Evolutionary conservation across 2,888 invertebrate genomes (phyloP).

Genomic region (Drosophila formosana): DNA sequence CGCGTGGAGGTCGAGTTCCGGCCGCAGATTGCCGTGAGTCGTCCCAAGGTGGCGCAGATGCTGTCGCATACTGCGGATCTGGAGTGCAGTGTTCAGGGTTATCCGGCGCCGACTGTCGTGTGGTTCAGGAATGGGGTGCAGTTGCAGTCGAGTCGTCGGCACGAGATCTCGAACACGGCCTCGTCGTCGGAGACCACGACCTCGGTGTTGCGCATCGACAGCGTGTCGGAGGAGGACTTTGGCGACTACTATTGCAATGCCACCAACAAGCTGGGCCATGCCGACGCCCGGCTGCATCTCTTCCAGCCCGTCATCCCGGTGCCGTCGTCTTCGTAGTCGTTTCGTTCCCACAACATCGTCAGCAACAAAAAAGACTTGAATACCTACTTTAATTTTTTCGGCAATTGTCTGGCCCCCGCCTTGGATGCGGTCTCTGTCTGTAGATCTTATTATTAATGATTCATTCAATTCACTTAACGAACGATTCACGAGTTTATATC

Average conservation of each 20-base stretch:
- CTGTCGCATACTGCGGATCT: slow-evolving; percentile 79
- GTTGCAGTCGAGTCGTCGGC: slow-evolving; percentile 75
- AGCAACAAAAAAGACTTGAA: slow-evolving; percentile 63
- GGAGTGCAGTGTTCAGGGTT: slow-evolving; percentile 84
- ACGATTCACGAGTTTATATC: slow-evolving; percentile 38
- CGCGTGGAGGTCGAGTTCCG: slow-evolving; percentile 84
- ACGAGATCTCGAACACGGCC: slow-evolving; percentile 83
- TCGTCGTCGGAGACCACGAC: slow-evolving; percentile 83
- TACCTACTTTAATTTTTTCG: slow-evolving; percentile 61
- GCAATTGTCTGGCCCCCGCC: slow-evolving; percentile 62
- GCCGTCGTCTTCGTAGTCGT: slow-evolving; percentile 62
- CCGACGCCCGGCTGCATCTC: slow-evolving; percentile 83
- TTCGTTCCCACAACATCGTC: slow-evolving; percentile 34
- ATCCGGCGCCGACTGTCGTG: slow-evolving; percentile 83
- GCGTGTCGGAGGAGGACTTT: slow-evolving; percentile 79
- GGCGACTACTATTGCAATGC: slow-evolving; percentile 85
- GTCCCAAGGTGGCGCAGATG: slow-evolving; percentile 84
- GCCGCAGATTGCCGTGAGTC: slow-evolving; percentile 82
- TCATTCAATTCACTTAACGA: slow-evolving; percentile 83
- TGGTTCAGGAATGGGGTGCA: slow-evolving; percentile 82
- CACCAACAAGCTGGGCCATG: slow-evolving; percentile 84
- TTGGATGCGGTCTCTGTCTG: slow-evolving; percentile 56
- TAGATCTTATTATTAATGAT: slow-evolving; percentile 74
- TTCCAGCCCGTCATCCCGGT: slow-evolving; percentile 83
- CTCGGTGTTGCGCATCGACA: slow-evolving; percentile 82